phyloP scores from a whole-genome alignment of 1,140 invertebrate species.

The Zaprionus ornatus region DNA sequence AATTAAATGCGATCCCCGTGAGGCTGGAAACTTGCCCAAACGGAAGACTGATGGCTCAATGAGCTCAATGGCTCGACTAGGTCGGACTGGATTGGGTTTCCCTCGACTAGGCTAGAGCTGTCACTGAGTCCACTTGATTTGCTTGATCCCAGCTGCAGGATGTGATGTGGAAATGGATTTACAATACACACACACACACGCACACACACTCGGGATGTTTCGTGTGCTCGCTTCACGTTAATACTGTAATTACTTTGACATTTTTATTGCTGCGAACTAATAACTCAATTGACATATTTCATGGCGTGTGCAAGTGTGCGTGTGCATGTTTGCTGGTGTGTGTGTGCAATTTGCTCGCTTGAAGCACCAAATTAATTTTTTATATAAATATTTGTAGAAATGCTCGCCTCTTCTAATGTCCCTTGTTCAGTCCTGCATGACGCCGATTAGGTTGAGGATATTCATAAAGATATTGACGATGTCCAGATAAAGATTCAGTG shows the following conservation, averaged over 20 bases:
- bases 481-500: constrained; percentile 57
- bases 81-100: background rate
- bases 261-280: constrained; percentile 69
- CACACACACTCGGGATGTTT: constrained; percentile 10
- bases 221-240: constrained; percentile 57
- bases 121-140: constrained; percentile 62
- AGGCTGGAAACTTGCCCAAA: background rate
- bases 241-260: constrained; percentile 66
- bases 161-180: background rate
- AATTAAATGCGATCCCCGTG: constrained; percentile 63
- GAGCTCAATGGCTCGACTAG: background rate
- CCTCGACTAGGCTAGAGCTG: constrained; percentile 36
- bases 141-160: constrained; percentile 26
- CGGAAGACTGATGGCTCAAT: background rate
- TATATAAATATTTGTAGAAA: constrained; percentile 2
- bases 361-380: background rate
- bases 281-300: constrained; percentile 72
- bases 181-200: background rate
- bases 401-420: background rate
- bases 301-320: constrained; percentile 7
- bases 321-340: background rate
- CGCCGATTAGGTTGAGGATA: constrained; percentile 87
- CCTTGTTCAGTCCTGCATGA: constrained; percentile 6
- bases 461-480: constrained; percentile 92
- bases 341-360: constrained; percentile 21